phyloP scores from a whole-genome alignment of 35 echinoderm and acorn worm genomes.

The Stichopus chloronotus region DNA sequence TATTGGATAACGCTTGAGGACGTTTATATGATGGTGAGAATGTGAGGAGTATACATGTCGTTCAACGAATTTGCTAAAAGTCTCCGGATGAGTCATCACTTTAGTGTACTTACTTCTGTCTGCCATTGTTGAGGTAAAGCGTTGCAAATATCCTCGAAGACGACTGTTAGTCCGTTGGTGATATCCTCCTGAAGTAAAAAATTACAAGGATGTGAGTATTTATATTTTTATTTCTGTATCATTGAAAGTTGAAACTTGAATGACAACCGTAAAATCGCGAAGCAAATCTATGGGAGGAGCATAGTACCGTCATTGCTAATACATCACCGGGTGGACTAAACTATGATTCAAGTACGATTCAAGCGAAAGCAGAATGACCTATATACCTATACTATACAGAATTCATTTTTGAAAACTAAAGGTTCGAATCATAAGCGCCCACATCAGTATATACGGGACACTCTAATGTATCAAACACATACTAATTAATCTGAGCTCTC shows the following conservation, averaged over 20 bases:
- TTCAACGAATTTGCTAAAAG: too few relatives aligned
- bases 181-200: constrained; percentile 12
- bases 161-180: constrained; percentile 6
- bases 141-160: constrained; percentile 46
- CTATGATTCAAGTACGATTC: neutral
- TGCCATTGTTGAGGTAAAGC: neutral
- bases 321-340: neutral
- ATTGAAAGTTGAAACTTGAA: neutral
- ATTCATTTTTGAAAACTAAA: too few relatives aligned
- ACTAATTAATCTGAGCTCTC: too few relatives aligned
- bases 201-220: too few relatives aligned
- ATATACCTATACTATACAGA: too few relatives aligned
- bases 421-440: too few relatives aligned
- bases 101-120: neutral
- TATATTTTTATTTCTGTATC: neutral
- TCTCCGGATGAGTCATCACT: too few relatives aligned
- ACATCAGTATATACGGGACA: too few relatives aligned
- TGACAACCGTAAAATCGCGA: neutral
- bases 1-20: too few relatives aligned
- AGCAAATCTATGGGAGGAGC: neutral
- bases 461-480: too few relatives aligned
- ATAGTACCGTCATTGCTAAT: neutral
- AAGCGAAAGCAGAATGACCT: neutral
- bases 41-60: too few relatives aligned
- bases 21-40: too few relatives aligned